phyloP scores from a whole-genome alignment of 2,797 vertebrate species.

The Arctocebus calabarensis region DNA sequence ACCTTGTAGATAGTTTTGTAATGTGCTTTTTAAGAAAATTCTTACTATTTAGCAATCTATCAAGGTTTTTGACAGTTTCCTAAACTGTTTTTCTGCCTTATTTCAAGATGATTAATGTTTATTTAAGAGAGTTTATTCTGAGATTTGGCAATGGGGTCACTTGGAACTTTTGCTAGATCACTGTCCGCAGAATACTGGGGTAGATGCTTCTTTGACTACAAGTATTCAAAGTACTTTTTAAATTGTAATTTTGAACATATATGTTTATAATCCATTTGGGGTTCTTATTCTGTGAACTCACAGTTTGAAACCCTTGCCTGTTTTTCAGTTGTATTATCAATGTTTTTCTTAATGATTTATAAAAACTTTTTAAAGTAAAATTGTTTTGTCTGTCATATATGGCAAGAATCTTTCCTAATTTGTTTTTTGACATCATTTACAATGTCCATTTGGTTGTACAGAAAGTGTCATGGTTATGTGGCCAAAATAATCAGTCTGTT shows the following conservation, averaged over 20 bases:
- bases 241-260: neutral
- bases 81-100: neutral
- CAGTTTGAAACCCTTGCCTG: neutral
- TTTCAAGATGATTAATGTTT: slow-evolving; percentile 38
- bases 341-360: neutral
- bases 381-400: neutral
- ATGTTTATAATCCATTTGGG: neutral
- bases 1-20: neutral
- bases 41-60: slow-evolving; percentile 14
- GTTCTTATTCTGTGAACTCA: neutral
- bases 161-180: slow-evolving; percentile 15
- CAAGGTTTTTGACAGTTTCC: neutral
- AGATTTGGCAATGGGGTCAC: neutral
- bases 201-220: neutral
- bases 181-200: neutral
- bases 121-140: neutral
- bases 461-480: neutral
- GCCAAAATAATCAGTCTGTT: neutral
- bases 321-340: neutral
- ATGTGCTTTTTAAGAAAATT: neutral
- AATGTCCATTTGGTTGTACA: neutral
- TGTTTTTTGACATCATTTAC: neutral
- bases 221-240: neutral
- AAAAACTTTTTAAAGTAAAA: neutral
- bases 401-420: neutral